Evolutionary conservation across 2,113 vertebrate genomes (phyloP).

Genomic region (Cebidichthys violaceus): DNA sequence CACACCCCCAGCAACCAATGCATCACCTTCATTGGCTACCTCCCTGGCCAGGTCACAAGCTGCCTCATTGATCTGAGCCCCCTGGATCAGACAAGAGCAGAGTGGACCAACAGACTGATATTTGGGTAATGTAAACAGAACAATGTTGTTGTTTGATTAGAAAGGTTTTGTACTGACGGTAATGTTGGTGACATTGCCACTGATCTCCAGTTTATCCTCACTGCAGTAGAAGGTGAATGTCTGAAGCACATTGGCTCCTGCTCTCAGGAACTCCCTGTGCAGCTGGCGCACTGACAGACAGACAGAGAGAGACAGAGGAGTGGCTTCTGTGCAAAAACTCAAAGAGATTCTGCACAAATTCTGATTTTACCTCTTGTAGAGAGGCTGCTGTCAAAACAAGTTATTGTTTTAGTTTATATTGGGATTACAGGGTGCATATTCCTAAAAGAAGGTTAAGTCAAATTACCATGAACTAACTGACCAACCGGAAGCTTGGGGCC

Average conservation of each 20-base stretch:
- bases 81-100: conserved; percentile 71
- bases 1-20: conserved; percentile 92
- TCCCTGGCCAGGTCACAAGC: conserved; percentile 92
- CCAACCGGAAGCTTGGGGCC: not conserved
- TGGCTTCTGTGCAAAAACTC: not conserved
- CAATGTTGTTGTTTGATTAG: not conserved
- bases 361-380: not conserved
- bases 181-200: conserved; percentile 89
- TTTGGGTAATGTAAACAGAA: not conserved
- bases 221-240: conserved; percentile 92
- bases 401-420: not conserved
- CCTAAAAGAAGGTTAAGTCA: too few species aligned
- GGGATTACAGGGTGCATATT: not conserved
- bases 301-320: not conserved
- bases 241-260: conserved; percentile 88
- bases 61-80: conserved; percentile 91
- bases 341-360: not conserved
- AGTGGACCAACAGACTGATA: not conserved
- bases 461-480: too few species aligned
- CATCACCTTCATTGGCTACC: conserved; percentile 89
- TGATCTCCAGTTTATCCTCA: conserved; percentile 90
- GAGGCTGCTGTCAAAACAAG: not conserved
- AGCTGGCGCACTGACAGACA: conserved; percentile 86
- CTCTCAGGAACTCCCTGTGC: conserved; percentile 90
- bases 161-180: conserved; percentile 79